Conservation (phyloP, 2,888 invertebrate genomes). For the Crocallis elinguaria region DNA sequence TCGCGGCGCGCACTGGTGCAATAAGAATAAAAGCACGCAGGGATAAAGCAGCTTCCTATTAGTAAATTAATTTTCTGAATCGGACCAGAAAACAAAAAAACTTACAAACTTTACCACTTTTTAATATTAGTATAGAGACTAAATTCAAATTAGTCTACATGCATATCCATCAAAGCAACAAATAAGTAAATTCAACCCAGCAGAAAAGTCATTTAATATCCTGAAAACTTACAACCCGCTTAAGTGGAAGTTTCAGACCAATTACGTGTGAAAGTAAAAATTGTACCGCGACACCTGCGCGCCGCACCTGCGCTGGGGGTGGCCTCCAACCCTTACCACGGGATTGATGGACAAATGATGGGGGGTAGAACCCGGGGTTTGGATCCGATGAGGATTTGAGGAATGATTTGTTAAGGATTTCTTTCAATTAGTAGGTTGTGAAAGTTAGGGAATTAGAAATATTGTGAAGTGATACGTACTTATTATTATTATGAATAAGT, state of each 20-base stretch:
- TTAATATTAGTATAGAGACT: no score
- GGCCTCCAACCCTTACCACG: conserved; percentile 4
- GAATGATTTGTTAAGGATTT: not conserved
- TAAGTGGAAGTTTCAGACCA: conserved; percentile 16
- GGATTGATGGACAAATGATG: conserved; percentile 2
- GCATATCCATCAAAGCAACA: not conserved
- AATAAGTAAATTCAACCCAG: not conserved
- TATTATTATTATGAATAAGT: not conserved
- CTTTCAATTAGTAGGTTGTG: not conserved
- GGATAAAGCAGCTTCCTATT: no score
- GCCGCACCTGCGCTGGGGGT: conserved; percentile 28
- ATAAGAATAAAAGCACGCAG: no score
- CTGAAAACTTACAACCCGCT: conserved; percentile 23
- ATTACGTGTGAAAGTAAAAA: conserved; percentile 29
- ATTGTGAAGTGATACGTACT: not conserved
- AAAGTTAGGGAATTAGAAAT: no score
- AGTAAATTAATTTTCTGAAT: no score
- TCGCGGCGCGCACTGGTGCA: no score
- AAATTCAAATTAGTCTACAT: no score
- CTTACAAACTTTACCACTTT: no score
- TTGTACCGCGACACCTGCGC: conserved; percentile 23
- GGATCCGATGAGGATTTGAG: not conserved
- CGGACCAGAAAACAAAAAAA: no score
- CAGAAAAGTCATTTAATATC: conserved; percentile 18
- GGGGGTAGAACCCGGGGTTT: no score